These are phyloP conservation scores for Nyctibius bracteatus DNA, from an alignment of 2,113 vertebrate genomes.

Conservation along the genomic window DNA sequence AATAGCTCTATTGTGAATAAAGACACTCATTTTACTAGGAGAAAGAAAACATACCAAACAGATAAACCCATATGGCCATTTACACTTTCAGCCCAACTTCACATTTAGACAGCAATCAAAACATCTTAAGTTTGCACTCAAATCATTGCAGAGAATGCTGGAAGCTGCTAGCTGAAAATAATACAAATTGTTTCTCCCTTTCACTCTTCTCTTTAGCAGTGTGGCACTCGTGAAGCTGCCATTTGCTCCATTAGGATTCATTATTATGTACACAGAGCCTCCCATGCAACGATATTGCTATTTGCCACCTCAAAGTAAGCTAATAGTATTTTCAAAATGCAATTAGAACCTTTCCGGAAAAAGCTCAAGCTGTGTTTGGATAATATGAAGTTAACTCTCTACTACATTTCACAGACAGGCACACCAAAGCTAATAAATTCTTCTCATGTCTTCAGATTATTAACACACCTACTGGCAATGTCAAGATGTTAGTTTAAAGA, in stretches of 20 bases:
- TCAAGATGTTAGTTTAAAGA: constrained; percentile 68
- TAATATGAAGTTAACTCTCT: constrained; percentile 61
- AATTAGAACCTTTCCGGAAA: constrained; percentile 56
- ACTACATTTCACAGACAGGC: constrained; percentile 50
- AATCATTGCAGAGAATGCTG: not conserved
- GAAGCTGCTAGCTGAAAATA: not conserved
- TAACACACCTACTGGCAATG: constrained; percentile 68
- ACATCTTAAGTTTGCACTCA: not conserved
- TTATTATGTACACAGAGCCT: constrained; percentile 30
- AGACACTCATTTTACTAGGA: not conserved
- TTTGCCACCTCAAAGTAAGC: constrained; percentile 36
- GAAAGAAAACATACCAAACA: not conserved
- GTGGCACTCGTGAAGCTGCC: not conserved
- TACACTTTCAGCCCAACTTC: not conserved
- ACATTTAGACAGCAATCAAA: not conserved
- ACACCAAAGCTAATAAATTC: constrained; percentile 70
- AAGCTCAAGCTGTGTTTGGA: constrained; percentile 43
- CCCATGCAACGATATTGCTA: not conserved
- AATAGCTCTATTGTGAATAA: not conserved
- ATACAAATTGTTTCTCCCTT: not conserved
- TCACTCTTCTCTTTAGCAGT: not conserved
- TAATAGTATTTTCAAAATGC: constrained; percentile 44
- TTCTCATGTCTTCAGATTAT: constrained; percentile 68
- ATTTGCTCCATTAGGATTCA: constrained; percentile 11
- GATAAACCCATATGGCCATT: not conserved